A percentile compares a stretch with the other conserved stretches of the same genome.
phyloP scores from a whole-genome alignment of 2,888 invertebrate species.

The Maniola hyperantus region DNA sequence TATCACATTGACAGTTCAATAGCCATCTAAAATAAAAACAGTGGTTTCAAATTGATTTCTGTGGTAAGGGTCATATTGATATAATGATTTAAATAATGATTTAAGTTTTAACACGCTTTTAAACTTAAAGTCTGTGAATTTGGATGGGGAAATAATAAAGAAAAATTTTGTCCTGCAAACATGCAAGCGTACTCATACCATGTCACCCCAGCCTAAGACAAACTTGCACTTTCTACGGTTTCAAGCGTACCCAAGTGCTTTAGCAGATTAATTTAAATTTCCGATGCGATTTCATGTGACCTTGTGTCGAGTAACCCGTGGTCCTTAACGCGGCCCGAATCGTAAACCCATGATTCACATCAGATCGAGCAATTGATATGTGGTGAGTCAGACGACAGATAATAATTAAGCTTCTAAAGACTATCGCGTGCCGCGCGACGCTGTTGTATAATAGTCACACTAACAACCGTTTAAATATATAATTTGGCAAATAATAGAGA shows the following conservation, averaged over 20 bases:
- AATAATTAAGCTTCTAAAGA: slow-evolving; percentile 36
- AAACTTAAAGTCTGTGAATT: too few relatives aligned
- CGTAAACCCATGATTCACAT: slow-evolving; percentile 62
- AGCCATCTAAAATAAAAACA: background rate
- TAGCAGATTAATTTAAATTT: slow-evolving; percentile 58
- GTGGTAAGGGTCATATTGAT: too few relatives aligned
- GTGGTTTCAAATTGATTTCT: too few relatives aligned
- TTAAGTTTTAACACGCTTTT: too few relatives aligned
- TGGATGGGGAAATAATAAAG: too few relatives aligned
- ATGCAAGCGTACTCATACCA: too few relatives aligned
- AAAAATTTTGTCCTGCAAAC: too few relatives aligned
- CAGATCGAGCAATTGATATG: slow-evolving; percentile 51
- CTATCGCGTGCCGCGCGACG: slow-evolving; percentile 35
- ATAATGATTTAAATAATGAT: too few relatives aligned
- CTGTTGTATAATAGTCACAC: slow-evolving; percentile 32
- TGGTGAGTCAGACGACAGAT: slow-evolving; percentile 54
- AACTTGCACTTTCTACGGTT: slow-evolving; percentile 74
- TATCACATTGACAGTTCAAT: background rate
- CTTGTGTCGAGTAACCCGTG: slow-evolving; percentile 46
- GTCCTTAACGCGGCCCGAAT: slow-evolving; percentile 62
- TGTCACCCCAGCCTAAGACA: slow-evolving; percentile 38
- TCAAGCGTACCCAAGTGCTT: slow-evolving; percentile 51
- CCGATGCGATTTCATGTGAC: slow-evolving; percentile 52
- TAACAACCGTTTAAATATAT: slow-evolving; percentile 9
- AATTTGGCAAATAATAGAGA: background rate